Conservation (phyloP, 37 sponge, comb jelly and placozoan species). For the Axinella damicornis region DNA sequence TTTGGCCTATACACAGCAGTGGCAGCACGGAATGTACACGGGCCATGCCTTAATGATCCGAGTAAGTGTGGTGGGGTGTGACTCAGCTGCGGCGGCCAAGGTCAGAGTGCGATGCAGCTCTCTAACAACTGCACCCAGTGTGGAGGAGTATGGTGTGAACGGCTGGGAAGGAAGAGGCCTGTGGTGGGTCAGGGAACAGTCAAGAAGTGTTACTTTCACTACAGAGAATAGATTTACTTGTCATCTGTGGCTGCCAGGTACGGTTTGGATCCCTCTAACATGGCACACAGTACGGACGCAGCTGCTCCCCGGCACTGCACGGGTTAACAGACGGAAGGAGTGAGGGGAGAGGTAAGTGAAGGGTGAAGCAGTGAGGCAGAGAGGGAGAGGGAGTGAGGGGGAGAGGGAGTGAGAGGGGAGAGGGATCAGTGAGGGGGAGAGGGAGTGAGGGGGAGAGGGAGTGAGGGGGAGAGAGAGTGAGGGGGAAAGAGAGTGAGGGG, state of each 20-base stretch:
- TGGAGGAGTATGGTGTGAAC: slow-evolving; percentile 56
- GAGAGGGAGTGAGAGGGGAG: slow-evolving; percentile 8
- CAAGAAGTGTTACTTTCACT: too few species aligned
- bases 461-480: too few species aligned
- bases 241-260: slow-evolving; percentile 68
- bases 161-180: slow-evolving; percentile 20
- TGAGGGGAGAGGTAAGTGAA: background rate
- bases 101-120: slow-evolving; percentile 71
- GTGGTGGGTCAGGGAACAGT: background rate
- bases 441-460: slow-evolving; percentile 19
- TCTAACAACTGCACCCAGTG: slow-evolving; percentile 66
- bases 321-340: background rate
- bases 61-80: slow-evolving; percentile 34
- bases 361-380: background rate
- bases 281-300: slow-evolving; percentile 41
- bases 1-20: too few species aligned
- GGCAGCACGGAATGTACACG: too few species aligned
- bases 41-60: slow-evolving; percentile 50
- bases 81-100: slow-evolving; percentile 57
- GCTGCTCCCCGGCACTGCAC: slow-evolving; percentile 64
- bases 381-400: background rate
- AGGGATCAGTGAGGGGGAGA: background rate
- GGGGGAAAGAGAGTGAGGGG: too few species aligned
- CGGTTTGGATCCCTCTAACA: slow-evolving; percentile 64
- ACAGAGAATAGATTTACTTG: slow-evolving; percentile 12